These are phyloP conservation scores for Eristalis pertinax DNA, from an alignment of 2,888 invertebrate genomes.

Conservation along the genomic window DNA sequence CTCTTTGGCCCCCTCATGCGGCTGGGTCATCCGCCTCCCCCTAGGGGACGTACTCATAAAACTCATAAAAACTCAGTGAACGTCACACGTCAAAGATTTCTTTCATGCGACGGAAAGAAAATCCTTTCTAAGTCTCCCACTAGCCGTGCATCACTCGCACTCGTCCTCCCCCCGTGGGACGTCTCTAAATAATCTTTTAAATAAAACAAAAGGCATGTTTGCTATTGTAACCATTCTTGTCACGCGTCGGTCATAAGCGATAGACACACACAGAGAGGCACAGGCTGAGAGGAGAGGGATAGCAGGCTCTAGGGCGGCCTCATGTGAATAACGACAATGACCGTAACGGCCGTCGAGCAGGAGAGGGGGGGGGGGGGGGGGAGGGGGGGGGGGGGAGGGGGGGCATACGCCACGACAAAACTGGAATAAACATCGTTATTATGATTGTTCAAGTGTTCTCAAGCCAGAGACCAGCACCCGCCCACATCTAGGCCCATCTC, in stretches of 20 bases:
- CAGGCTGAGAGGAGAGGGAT: not conserved
- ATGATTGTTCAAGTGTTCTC: slow-evolving; percentile 62
- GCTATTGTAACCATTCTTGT: slow-evolving; percentile 56
- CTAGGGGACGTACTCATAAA: not conserved
- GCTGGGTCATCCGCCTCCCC: not conserved
- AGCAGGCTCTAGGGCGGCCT: slow-evolving; percentile 14
- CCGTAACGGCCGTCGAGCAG: slow-evolving; percentile 53
- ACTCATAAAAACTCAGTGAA: no score
- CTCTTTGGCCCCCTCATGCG: no score
- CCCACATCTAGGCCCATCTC: not conserved
- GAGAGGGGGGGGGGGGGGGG: no score
- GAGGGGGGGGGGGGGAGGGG: slow-evolving; percentile 13
- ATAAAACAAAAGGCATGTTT: slow-evolving; percentile 39
- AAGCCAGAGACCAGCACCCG: slow-evolving; percentile 32
- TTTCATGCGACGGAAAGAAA: slow-evolving; percentile 8
- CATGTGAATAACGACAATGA: slow-evolving; percentile 68
- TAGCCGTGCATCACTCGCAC: not conserved
- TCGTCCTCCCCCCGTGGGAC: not conserved
- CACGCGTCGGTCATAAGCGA: slow-evolving; percentile 61
- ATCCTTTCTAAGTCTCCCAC: slow-evolving; percentile 31
- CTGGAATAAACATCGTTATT: slow-evolving; percentile 62
- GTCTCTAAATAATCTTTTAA: slow-evolving; percentile 46
- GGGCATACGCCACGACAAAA: slow-evolving; percentile 44
- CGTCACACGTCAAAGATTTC: not conserved
- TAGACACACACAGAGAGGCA: slow-evolving; percentile 24